phyloP scores from a whole-genome alignment of 2,797 vertebrate species.

The Siniperca undulata region DNA sequence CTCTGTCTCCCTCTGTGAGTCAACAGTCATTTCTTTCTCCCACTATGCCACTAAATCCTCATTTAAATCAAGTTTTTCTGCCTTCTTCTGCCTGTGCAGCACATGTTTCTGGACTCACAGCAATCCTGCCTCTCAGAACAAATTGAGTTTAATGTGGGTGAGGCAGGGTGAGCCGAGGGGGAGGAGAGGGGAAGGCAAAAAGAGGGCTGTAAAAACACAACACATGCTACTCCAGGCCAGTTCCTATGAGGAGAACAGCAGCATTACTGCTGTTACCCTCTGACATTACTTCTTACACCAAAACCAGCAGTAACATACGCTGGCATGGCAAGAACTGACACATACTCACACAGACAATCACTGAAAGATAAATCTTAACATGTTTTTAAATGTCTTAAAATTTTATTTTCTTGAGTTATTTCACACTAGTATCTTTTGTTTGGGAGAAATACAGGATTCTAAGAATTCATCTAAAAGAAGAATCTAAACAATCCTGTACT shows the following conservation, averaged over 20 bases:
- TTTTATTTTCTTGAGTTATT: background rate
- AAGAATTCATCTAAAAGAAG: background rate
- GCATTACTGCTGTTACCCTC: constrained; percentile 1
- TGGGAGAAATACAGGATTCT: background rate
- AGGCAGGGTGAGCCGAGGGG: constrained; percentile 58
- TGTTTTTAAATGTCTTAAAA: background rate
- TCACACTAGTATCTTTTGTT: background rate
- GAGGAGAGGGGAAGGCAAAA: constrained; percentile 4
- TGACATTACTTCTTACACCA: constrained; percentile 18
- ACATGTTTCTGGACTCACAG: constrained; percentile 66
- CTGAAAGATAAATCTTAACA: background rate
- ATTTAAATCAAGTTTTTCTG: constrained; percentile 47
- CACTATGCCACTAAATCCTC: constrained; percentile 37
- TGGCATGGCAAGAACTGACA: background rate
- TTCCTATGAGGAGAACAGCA: constrained; percentile 31
- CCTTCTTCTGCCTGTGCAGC: constrained; percentile 31
- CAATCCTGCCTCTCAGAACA: constrained; percentile 66
- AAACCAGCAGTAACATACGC: constrained; percentile 22
- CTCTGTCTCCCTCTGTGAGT: constrained; percentile 9
- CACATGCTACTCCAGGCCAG: constrained; percentile 58
- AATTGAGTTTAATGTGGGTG: constrained; percentile 80
- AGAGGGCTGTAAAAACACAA: constrained; percentile 72
- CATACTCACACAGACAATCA: constrained; percentile 9
- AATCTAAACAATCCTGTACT: background rate
- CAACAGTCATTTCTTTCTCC: constrained; percentile 17